phyloP scores from a whole-genome alignment of 2,113 vertebrate genomes.

The Mesembrinibis cayennensis region DNA sequence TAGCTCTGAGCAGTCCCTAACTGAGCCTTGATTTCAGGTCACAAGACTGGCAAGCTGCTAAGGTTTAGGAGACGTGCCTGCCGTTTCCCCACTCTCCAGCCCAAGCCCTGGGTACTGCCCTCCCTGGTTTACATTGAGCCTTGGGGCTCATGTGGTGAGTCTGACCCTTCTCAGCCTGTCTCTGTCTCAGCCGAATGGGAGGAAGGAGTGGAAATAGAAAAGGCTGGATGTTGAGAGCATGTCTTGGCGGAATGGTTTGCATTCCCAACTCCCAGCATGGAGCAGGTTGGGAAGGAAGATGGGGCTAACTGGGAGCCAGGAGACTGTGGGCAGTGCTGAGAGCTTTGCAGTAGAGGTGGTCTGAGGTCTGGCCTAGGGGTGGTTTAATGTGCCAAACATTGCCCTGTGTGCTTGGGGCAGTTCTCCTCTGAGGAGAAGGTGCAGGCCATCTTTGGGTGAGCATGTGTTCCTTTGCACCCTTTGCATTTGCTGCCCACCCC shows the following conservation, averaged over 20 bases:
- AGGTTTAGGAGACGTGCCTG: not conserved
- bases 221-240: not conserved
- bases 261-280: not conserved
- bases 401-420: not conserved
- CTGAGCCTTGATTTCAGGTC: not conserved
- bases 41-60: not conserved
- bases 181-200: not conserved
- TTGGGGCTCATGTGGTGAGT: not conserved
- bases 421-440: not conserved
- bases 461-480: not conserved
- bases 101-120: not conserved
- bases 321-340: not conserved
- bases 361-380: not conserved
- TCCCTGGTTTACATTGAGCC: not conserved
- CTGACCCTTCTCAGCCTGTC: not conserved
- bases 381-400: not conserved
- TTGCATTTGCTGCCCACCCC: not conserved
- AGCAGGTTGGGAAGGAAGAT: not conserved
- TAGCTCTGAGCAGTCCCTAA: conserved; percentile 3
- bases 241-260: not conserved
- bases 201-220: not conserved
- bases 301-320: not conserved
- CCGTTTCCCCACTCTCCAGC: not conserved
- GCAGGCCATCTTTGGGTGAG: not conserved
- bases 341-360: not conserved